Conservation (phyloP, 1,140 invertebrate genomes). For the Nasonia longicornis region DNA sequence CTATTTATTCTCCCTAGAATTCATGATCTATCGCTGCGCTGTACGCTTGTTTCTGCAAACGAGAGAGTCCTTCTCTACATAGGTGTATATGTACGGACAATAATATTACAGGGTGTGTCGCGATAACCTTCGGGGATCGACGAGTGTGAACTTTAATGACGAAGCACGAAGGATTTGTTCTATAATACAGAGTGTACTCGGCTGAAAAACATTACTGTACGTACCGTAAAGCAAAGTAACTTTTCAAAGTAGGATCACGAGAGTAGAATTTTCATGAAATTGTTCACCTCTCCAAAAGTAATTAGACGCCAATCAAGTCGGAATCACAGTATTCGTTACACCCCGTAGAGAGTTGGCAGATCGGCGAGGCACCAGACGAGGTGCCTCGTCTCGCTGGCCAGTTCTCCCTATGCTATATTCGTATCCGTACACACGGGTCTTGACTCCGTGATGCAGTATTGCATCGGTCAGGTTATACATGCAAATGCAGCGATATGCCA, state of each 20-base stretch:
- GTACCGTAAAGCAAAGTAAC: too few relatives aligned
- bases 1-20: constrained; percentile 51
- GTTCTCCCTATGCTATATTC: constrained; percentile 7
- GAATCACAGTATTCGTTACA: not conserved
- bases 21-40: constrained; percentile 49
- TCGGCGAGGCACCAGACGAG: not conserved
- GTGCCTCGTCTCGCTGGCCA: not conserved
- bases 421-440: not conserved
- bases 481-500: not conserved
- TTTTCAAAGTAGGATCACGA: not conserved
- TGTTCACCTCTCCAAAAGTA: not conserved
- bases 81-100: not conserved
- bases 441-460: not conserved
- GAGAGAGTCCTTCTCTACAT: not conserved
- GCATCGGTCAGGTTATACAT: not conserved
- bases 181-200: not conserved
- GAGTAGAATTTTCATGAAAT: not conserved
- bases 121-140: constrained; percentile 16
- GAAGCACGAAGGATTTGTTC: not conserved
- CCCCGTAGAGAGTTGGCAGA: not conserved
- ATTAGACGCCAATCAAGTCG: not conserved
- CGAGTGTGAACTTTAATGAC: not conserved
- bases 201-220: too few relatives aligned
- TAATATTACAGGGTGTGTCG: constrained; percentile 12
- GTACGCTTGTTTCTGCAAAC: constrained; percentile 29